phyloP scores from a whole-genome alignment of 1,140 invertebrate genomes.

The Scaptomyza hsui region DNA sequence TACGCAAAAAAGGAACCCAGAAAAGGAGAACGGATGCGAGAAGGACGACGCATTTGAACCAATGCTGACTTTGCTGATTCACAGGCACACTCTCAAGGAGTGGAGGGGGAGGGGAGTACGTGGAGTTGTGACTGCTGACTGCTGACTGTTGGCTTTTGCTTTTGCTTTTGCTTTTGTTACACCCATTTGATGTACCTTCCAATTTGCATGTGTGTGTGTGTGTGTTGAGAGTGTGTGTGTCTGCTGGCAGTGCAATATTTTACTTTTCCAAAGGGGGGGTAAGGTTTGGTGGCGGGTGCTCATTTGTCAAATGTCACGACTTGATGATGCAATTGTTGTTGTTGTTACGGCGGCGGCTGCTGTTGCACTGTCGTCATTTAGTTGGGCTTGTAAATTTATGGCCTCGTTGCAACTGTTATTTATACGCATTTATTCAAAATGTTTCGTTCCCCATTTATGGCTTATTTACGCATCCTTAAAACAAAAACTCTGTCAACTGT shows the following conservation, averaged over 20 bases:
- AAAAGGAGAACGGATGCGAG: conserved; percentile 3
- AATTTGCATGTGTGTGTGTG: conserved; percentile 41
- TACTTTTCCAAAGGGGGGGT: conserved; percentile 57
- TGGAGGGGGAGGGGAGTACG: neutral
- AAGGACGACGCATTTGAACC: conserved; percentile 23
- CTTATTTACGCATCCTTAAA: conserved; percentile 68
- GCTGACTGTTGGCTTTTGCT: conserved; percentile 57
- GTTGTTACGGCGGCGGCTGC: neutral
- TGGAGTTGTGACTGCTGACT: conserved; percentile 6
- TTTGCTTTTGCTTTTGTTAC: conserved; percentile 62
- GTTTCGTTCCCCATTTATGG: conserved; percentile 59
- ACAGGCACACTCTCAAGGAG: conserved; percentile 23
- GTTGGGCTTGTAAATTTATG: conserved; percentile 75
- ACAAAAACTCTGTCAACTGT: conserved; percentile 75
- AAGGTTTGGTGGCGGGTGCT: conserved; percentile 26
- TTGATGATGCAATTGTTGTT: conserved; percentile 81
- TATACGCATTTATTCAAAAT: conserved; percentile 59
- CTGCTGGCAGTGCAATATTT: conserved; percentile 69
- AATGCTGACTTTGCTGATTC: conserved; percentile 63
- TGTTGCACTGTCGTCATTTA: conserved; percentile 61
- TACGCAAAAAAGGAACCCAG: conserved; percentile 20
- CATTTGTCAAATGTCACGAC: conserved; percentile 81
- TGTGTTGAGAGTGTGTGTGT: conserved; percentile 28
- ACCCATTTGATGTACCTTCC: conserved; percentile 77
- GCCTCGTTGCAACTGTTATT: conserved; percentile 57